phyloP scores from a whole-genome alignment of 37 sponge, comb jelly and placozoan species.

The Spongilla lacustris region DNA sequence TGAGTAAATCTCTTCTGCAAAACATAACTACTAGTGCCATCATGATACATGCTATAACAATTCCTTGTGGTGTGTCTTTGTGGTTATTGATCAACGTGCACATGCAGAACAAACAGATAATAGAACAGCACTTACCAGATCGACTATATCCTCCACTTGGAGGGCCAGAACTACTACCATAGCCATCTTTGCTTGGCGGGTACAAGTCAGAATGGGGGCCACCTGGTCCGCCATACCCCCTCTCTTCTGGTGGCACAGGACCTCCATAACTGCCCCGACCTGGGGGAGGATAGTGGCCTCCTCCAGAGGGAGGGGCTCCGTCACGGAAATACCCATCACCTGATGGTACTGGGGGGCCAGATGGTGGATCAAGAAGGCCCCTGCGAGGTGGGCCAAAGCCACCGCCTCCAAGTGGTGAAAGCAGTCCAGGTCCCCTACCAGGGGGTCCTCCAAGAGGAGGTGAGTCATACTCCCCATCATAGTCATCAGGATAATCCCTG shows the following conservation, averaged over 20 bases:
- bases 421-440: neutral
- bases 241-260: neutral
- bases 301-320: constrained; percentile 12
- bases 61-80: neutral
- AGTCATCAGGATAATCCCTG: neutral
- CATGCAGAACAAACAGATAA: neutral
- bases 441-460: constrained; percentile 30
- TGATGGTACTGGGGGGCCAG: neutral
- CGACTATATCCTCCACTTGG: neutral
- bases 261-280: constrained; percentile 10
- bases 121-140: neutral
- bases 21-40: too few species aligned
- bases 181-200: constrained; percentile 1
- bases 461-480: constrained; percentile 20
- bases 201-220: neutral
- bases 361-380: neutral
- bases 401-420: neutral
- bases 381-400: neutral
- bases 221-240: neutral
- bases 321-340: neutral
- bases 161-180: constrained; percentile 12
- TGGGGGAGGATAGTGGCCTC: neutral
- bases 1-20: too few species aligned
- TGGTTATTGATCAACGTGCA: neutral
- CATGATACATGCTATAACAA: too few species aligned